Conservation (phyloP, 2,888 invertebrate species). For the Dendrolimus houi region DNA sequence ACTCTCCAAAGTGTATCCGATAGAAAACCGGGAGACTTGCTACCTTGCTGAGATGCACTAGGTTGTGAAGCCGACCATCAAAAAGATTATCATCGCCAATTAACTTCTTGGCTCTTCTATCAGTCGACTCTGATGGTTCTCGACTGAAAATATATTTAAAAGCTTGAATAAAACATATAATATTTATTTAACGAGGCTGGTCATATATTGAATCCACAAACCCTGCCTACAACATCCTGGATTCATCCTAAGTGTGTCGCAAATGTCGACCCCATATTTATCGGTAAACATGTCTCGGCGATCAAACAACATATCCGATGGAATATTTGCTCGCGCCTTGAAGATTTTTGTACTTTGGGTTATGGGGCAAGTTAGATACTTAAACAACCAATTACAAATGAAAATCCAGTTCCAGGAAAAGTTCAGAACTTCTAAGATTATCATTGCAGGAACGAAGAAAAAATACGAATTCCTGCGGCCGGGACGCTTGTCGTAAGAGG, state of each 20-base stretch:
- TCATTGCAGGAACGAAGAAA: too few relatives aligned
- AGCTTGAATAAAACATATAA: neutral
- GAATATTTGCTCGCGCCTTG: conserved; percentile 62
- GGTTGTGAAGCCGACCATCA: too few relatives aligned
- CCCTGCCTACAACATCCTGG: conserved; percentile 4
- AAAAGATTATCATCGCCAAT: too few relatives aligned
- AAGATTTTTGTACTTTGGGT: conserved; percentile 35
- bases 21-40: too few relatives aligned
- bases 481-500: too few relatives aligned
- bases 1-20: too few relatives aligned
- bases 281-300: conserved; percentile 65
- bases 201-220: conserved; percentile 20
- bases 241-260: conserved; percentile 12
- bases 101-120: too few relatives aligned
- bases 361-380: conserved; percentile 15
- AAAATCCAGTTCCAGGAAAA: too few relatives aligned
- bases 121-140: neutral
- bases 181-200: neutral
- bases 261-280: conserved; percentile 49
- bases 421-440: too few relatives aligned
- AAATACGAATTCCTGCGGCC: too few relatives aligned
- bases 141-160: neutral
- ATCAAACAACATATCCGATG: conserved; percentile 69
- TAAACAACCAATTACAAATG: too few relatives aligned
- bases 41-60: too few relatives aligned